A percentile compares a stretch with the other conserved stretches of the same genome.
Evolutionary conservation across 2,113 vertebrate genomes (phyloP).

Genomic region (Prietella phreatophila): DNA sequence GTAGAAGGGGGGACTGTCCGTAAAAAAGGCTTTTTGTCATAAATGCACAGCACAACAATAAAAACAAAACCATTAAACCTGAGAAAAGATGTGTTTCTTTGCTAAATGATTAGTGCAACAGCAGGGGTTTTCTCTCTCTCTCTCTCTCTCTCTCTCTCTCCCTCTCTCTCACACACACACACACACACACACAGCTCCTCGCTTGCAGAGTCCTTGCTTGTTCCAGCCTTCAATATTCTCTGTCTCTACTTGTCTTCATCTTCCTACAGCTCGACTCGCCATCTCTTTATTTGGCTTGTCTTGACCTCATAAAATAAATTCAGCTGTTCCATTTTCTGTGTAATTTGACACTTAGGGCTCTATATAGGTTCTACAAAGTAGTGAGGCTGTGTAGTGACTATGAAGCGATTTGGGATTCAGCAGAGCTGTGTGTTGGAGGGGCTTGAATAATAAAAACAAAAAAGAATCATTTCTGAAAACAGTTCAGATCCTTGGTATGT

Average conservation of each 20-base stretch:
- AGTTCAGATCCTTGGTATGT: background rate
- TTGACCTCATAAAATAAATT: background rate
- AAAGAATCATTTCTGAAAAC: no score
- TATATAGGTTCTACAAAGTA: background rate
- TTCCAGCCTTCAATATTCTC: background rate
- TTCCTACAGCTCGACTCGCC: background rate
- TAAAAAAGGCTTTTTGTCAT: slow-evolving; percentile 76
- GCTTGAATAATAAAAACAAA: no score
- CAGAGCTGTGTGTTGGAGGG: background rate
- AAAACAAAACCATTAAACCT: slow-evolving; percentile 75
- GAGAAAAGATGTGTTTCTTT: slow-evolving; percentile 77
- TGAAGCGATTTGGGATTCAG: background rate
- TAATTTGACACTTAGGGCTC: background rate
- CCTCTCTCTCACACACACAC: slow-evolving; percentile 61
- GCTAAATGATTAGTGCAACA: slow-evolving; percentile 77
- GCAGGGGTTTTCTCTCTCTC: slow-evolving; percentile 64
- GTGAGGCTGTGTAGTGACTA: background rate
- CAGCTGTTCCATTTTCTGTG: background rate
- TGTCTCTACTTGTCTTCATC: background rate
- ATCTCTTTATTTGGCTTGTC: background rate
- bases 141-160: no score
- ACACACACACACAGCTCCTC: slow-evolving; percentile 66
- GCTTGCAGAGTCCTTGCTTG: slow-evolving; percentile 13
- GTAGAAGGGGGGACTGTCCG: slow-evolving; percentile 55
- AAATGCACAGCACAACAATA: slow-evolving; percentile 73